Conservation (phyloP, 2,113 vertebrate genomes). For the Halcyon senegalensis region DNA sequence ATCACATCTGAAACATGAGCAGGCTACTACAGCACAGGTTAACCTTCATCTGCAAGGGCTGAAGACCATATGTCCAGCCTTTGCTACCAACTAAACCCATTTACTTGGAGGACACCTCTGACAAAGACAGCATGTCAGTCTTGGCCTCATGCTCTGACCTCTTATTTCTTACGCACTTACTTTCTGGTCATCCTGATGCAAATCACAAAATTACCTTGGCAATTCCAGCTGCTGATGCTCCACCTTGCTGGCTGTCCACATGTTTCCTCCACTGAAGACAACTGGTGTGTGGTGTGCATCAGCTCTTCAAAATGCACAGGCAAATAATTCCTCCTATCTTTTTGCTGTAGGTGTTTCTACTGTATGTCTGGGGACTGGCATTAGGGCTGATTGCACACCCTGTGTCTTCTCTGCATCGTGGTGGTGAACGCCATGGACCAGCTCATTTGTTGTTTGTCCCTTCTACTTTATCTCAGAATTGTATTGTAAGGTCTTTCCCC, state of each 20-base stretch:
- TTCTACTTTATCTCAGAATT: background rate
- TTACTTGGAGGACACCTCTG: background rate
- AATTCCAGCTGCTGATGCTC: background rate
- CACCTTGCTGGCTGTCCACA: background rate
- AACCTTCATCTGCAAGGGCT: background rate
- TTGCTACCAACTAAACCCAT: background rate
- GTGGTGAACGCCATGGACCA: background rate
- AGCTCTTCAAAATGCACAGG: accelerated
- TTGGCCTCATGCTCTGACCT: background rate
- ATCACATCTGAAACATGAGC: background rate
- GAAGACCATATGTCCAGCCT: background rate
- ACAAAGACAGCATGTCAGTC: background rate
- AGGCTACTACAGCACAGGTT: background rate
- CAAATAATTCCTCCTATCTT: background rate
- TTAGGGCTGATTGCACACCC: background rate
- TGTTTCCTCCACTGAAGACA: background rate
- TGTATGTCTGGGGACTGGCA: background rate
- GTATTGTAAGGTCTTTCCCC: background rate
- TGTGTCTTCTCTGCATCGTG: accelerated
- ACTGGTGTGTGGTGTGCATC: background rate
- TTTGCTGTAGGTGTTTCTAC: background rate
- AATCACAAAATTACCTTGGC: background rate
- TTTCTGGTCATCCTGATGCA: background rate
- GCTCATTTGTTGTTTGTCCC: background rate
- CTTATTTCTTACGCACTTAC: background rate